Conservation (phyloP, 1,140 invertebrate species). For the Leptoteleia sp. region DNA sequence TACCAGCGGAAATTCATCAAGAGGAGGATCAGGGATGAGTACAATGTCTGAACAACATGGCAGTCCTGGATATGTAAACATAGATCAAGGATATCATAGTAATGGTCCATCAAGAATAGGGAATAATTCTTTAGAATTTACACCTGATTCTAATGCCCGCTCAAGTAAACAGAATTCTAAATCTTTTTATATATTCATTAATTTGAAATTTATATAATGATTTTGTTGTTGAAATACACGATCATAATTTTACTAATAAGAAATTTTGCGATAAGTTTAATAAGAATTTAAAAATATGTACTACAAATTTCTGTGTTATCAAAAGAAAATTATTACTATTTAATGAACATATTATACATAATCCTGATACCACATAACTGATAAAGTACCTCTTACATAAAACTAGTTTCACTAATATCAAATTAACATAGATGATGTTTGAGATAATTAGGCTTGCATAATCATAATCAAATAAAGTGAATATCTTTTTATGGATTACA, state of each 20-base stretch:
- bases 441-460: too few species aligned
- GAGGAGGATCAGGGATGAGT: slow-evolving; percentile 82
- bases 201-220: not conserved
- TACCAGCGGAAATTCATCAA: slow-evolving; percentile 83
- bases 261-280: not conserved
- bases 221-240: too few species aligned
- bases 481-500: too few species aligned
- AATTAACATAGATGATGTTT: not conserved
- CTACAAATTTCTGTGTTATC: slow-evolving; percentile 8
- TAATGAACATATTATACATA: slow-evolving; percentile 16
- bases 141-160: slow-evolving; percentile 56
- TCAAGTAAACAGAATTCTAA: slow-evolving; percentile 43
- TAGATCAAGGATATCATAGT: slow-evolving; percentile 71
- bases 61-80: slow-evolving; percentile 69
- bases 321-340: not conserved
- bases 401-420: slow-evolving; percentile 3
- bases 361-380: slow-evolving; percentile 3
- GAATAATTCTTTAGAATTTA: slow-evolving; percentile 67
- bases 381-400: slow-evolving; percentile 11
- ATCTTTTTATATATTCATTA: not conserved
- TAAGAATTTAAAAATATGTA: not conserved
- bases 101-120: slow-evolving; percentile 60
- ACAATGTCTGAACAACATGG: slow-evolving; percentile 78
- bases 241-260: too few species aligned
- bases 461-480: too few species aligned